Base-by-base conservation (phyloP, 2,797 vertebrate species). In the Vespertilio murinus region DNA sequence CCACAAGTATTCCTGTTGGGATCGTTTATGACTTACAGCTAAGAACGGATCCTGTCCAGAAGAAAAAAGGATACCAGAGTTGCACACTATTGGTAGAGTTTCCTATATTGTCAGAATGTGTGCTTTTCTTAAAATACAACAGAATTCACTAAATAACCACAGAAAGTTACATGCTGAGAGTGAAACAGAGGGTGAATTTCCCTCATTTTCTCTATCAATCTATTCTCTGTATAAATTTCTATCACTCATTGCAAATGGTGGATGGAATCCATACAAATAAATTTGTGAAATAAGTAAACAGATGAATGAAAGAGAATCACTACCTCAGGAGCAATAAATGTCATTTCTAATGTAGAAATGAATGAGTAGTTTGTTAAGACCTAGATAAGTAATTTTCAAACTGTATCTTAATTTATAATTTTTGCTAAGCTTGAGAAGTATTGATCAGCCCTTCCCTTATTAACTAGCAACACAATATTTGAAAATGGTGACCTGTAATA, bases 351-450 rank as follows among this genome's bases (percentile, higher is more conserved):
- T 70, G 56, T 17, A 91, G 73, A 75, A 86, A 94, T 9, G 67
- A 92, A 88, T 2, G 25, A 94, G 9, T 47, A 74, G 38, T 75
- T 61, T 89, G 25, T 33, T 33, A 86, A 84, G 45, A 69, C 20
- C 90, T 40, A 89, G 67, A 87, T 85, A 91, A 81, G 65, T 88
- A 86, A 80, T 49, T 90, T 95, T 88, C 56, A 91, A 91, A 59
- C 56, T 64, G 54, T n/a, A 91, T 14, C 14, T 40, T 90, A 92
- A 90, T n/a, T 86, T 14, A 87, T 13, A 77, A 77, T 52, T 94
- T 95, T 49, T 80, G 28, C 4, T n/a, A 84, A 59, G 64, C 30
- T 78, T 30, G 49, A 30, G 64, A 92, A 88, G 56, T 42, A 83
- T 59, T 33, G 38, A 78, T 2, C 45, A 90, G 38, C 3, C 59